Conservation (phyloP, 2,113 vertebrate genomes). For the Mirounga angustirostris region DNA sequence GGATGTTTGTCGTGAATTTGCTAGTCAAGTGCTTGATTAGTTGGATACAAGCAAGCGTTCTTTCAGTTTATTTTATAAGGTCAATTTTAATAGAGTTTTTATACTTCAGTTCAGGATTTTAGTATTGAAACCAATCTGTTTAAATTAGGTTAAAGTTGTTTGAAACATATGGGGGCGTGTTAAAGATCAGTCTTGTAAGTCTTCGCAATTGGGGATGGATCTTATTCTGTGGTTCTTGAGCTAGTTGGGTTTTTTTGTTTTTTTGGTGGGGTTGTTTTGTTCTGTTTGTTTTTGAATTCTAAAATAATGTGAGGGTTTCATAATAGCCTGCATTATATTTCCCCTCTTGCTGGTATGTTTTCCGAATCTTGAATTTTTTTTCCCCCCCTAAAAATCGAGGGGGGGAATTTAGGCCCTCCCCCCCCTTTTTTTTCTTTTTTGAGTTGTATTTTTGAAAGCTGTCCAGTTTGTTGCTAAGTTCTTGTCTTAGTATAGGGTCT, state of each 20-base stretch:
- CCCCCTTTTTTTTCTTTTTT: background rate
- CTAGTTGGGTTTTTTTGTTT: background rate
- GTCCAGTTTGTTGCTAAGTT: background rate
- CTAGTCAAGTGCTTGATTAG: conserved; percentile 51
- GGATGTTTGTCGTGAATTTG: conserved; percentile 37
- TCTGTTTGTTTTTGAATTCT: background rate
- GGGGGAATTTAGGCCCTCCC: conserved; percentile 1
- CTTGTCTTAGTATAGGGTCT: background rate
- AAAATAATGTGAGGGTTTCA: background rate
- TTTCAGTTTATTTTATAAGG: background rate
- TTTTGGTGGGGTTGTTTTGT: background rate
- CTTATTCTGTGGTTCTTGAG: background rate
- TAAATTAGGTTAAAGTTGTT: conserved; percentile 49
- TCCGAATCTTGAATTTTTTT: background rate
- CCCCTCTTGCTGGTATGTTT: conserved; percentile 9
- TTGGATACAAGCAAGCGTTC: conserved; percentile 29
- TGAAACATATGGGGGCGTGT: background rate
- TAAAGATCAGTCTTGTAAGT: conserved; percentile 14
- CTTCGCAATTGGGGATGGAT: background rate
- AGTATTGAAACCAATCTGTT: conserved; percentile 36
- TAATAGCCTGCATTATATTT: background rate
- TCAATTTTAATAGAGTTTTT: conserved; percentile 14
- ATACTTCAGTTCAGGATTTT: conserved; percentile 35
- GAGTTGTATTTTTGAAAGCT: conserved; percentile 15
- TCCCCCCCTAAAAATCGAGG: background rate